Evolutionary conservation across 2,113 vertebrate species (phyloP), one percentile per base, ranked within the genome.

Genomic region (Baryphthengus martii): DNA sequence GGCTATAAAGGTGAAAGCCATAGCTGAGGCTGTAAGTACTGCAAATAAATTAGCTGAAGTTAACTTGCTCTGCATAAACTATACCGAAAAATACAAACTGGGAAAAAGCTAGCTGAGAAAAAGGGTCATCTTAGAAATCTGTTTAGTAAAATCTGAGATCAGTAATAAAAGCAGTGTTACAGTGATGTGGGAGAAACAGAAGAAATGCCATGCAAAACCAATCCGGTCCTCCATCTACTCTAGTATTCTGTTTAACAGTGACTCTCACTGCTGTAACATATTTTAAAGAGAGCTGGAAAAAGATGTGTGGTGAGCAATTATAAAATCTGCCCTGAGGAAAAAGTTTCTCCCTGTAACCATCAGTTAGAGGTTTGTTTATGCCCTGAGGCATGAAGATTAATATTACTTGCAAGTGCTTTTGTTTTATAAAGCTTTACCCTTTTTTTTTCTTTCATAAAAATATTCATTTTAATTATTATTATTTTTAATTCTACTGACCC

Each of bases 281-380:
- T 66, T 95, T 92, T 74, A 84, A 81, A 95, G 65, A 89, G 89
- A 85, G 21, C 68, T 92, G 56, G 24, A 89, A 78, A 75, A 95
- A 90, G 76, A 78, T 21, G n/a, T 87, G 55, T 31, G 23, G 66
- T 67, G 91, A 92, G 56, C 61, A 92, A 92, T 95, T 92, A 91
- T 28, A 91, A 85, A 89, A 77, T 71, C 62, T 94, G 28, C 82
- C 90, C 74, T 56, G 53, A 95, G 92, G 90, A 81, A 81, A 89
- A 91, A 44, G 33, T 75, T 89, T 72, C 47, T 75, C 95, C 52
- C 78, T 68, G 52, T 33, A 96, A 33, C 13, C 52, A 55, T 78
- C 39, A 72, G 50, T 89, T 75, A 78, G 56, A 75, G 8, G 20
- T 87, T 88, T 89, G 29, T 89, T 95, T 94, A 72, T 95, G 70